These are phyloP conservation scores for Zosterops lateralis DNA, from an alignment of 2,113 vertebrate genomes.

Conservation along the genomic window DNA sequence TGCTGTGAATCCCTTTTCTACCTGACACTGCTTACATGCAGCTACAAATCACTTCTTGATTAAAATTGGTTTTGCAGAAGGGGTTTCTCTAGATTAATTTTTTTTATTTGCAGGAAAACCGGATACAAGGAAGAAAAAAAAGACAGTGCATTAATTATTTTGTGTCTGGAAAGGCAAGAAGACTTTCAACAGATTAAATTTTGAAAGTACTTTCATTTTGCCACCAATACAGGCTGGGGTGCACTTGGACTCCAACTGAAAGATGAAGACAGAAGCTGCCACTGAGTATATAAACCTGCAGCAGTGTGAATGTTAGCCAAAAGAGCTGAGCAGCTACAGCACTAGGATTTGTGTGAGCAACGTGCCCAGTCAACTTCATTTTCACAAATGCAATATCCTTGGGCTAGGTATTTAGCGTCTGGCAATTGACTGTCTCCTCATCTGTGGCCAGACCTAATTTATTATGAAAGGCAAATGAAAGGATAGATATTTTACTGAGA, in stretches of 20 bases:
- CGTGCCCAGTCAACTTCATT: neutral
- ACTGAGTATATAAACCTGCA: neutral
- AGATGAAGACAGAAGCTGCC: neutral
- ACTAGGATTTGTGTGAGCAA: neutral
- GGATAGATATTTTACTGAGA: neutral
- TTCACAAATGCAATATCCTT: neutral
- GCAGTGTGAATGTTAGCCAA: neutral
- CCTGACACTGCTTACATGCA: neutral
- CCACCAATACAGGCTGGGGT: neutral
- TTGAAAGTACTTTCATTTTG: neutral
- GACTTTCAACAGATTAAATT: neutral
- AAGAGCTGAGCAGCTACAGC: neutral
- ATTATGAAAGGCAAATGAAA: neutral
- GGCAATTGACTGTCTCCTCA: neutral
- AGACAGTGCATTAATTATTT: neutral
- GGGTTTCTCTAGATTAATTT: neutral
- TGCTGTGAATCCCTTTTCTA: neutral
- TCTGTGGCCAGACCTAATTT: neutral
- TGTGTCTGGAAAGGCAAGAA: neutral
- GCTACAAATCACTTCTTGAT: slow-evolving; percentile 6
- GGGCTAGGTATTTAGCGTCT: neutral
- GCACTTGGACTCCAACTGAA: neutral
- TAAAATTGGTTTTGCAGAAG: slow-evolving; percentile 3
- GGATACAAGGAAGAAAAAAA: neutral
- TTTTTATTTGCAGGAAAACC: neutral